A percentile compares a stretch with the other conserved stretches of the same genome.
These are phyloP conservation scores for Drosophila dives DNA, from an alignment of 2,888 invertebrate genomes.

Conservation along the genomic window DNA sequence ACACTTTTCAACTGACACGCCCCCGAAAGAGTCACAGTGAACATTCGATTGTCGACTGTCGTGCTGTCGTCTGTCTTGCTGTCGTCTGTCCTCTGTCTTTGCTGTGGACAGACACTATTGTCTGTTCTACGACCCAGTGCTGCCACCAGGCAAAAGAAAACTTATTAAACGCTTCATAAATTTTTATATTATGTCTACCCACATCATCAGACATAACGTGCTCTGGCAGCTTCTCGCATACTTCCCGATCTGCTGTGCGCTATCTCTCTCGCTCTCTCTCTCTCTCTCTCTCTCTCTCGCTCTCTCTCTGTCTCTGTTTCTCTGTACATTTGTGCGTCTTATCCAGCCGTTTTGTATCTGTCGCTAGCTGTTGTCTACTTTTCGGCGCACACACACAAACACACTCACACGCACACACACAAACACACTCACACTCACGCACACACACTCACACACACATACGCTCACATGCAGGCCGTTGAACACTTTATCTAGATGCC, in stretches of 20 bases:
- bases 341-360: constrained; percentile 74
- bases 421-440: constrained; percentile 32
- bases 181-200: constrained; percentile 82
- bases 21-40: constrained; percentile 39
- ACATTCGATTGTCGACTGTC: constrained; percentile 50
- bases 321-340: constrained; percentile 54
- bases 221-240: constrained; percentile 38
- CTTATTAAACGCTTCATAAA: constrained; percentile 83
- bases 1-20: constrained; percentile 75
- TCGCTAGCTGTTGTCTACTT: constrained; percentile 71
- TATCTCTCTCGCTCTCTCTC: constrained; percentile 5
- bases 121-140: constrained; percentile 22
- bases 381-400: constrained; percentile 46
- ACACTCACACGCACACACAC: constrained; percentile 35
- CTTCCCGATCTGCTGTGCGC: constrained; percentile 37
- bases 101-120: not conserved
- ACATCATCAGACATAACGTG: constrained; percentile 81
- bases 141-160: constrained; percentile 66
- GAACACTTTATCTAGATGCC: constrained; percentile 76
- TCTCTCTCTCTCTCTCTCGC: constrained; percentile 5
- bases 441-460: constrained; percentile 5
- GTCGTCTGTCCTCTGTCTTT: not conserved
- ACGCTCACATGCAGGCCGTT: constrained; percentile 71
- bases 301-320: constrained; percentile 29
- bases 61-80: constrained; percentile 1